phyloP scores from a whole-genome alignment of 2,113 vertebrate genomes.

The Hemibagrus wyckioides region DNA sequence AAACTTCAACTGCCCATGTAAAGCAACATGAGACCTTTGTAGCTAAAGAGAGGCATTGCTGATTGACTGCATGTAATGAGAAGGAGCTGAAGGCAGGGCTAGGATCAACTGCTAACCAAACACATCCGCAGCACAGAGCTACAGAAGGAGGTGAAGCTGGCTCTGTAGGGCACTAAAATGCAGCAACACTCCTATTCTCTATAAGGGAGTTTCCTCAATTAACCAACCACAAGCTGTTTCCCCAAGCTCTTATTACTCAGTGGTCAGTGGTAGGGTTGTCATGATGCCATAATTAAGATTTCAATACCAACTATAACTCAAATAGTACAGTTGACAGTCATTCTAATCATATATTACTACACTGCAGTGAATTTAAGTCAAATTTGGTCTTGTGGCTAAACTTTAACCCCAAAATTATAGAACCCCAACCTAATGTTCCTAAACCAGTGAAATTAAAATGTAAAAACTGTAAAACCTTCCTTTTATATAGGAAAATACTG shows the following conservation, averaged over 20 bases:
- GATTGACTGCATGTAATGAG: background rate
- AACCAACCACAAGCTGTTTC: background rate
- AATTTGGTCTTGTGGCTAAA: background rate
- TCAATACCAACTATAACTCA: background rate
- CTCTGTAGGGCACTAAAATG: background rate
- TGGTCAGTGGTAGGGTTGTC: background rate
- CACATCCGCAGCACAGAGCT: background rate
- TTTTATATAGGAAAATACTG: background rate
- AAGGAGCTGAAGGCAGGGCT: background rate
- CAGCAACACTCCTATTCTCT: background rate
- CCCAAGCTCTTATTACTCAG: background rate
- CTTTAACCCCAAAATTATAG: background rate
- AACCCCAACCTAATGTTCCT: background rate
- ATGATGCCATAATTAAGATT: background rate
- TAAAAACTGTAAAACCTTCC: background rate
- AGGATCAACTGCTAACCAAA: background rate
- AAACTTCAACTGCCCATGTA: background rate
- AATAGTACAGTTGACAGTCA: background rate
- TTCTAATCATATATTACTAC: background rate
- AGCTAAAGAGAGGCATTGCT: slow-evolving; percentile 14
- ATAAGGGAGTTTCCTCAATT: background rate
- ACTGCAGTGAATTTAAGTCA: background rate
- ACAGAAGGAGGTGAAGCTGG: background rate
- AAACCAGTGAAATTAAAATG: background rate
- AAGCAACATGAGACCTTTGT: slow-evolving; percentile 27